A percentile compares a stretch with the other conserved stretches of the same genome.
Evolutionary conservation across 1,140 invertebrate species (phyloP).

Genomic region (Mactra quadrangularis): DNA sequence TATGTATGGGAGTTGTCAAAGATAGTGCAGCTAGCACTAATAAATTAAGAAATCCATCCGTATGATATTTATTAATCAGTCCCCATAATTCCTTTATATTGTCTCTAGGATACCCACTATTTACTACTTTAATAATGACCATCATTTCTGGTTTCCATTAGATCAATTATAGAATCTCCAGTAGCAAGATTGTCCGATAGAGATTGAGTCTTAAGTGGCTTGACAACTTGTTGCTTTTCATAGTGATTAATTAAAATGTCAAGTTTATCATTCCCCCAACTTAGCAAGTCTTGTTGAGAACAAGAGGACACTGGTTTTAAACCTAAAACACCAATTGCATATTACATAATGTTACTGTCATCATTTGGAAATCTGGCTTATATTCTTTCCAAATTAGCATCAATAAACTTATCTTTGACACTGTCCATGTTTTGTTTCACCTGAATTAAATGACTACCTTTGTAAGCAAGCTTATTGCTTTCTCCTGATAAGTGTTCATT

Average conservation of each 20-base stretch:
- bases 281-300: not conserved
- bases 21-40: not conserved
- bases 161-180: not conserved
- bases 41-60: no score
- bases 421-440: conserved; percentile 19
- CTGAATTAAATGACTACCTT: conserved; percentile 19
- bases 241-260: conserved; percentile 33
- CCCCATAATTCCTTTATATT: not conserved
- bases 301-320: conserved; percentile 24
- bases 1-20: conserved; percentile 4
- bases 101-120: not conserved
- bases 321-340: conserved; percentile 30
- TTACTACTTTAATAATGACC: not conserved
- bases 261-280: conserved; percentile 33
- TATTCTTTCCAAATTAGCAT: conserved; percentile 20
- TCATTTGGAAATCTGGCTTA: conserved; percentile 33
- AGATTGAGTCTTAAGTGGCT: no score
- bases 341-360: conserved; percentile 47
- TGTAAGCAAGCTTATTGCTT: conserved; percentile 18
- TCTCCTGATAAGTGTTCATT: not conserved
- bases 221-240: not conserved
- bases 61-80: conserved; percentile 4
- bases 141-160: no score
- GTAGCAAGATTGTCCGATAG: not conserved
- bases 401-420: conserved; percentile 34